Evolutionary conservation across 2,797 vertebrate genomes (phyloP).

Genomic region (Xiphophorus birchmanni): DNA sequence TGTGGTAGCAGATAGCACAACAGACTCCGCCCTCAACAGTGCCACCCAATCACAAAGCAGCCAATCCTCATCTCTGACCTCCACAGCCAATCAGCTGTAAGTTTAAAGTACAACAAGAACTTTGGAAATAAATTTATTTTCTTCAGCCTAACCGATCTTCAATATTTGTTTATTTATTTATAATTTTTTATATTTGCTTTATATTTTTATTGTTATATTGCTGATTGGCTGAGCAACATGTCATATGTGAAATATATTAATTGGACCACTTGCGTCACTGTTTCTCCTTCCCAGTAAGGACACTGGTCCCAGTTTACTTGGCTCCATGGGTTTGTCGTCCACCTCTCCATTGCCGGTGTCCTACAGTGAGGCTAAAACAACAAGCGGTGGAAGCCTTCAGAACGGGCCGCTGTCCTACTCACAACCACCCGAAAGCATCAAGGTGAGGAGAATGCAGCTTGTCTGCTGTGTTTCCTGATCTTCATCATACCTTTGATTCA

Average conservation of each 20-base stretch:
- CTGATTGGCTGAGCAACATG: background rate
- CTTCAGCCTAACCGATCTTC: background rate
- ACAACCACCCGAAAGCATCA: constrained; percentile 81
- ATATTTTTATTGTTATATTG: background rate
- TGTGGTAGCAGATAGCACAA: constrained; percentile 86
- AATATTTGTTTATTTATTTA: background rate
- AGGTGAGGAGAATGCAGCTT: constrained; percentile 77
- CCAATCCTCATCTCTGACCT: constrained; percentile 82
- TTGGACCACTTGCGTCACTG: background rate
- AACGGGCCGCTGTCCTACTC: constrained; percentile 88
- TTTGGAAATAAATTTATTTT: background rate
- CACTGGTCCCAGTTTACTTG: constrained; percentile 82
- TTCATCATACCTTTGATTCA: background rate
- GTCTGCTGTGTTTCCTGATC: background rate
- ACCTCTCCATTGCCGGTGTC: constrained; percentile 83
- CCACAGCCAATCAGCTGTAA: constrained; percentile 85
- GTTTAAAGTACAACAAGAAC: constrained; percentile 50
- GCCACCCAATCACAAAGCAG: constrained; percentile 83
- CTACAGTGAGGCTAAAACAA: constrained; percentile 85
- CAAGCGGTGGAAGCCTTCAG: constrained; percentile 75
- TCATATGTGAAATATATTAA: background rate
- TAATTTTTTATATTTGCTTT: background rate
- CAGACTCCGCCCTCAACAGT: constrained; percentile 80
- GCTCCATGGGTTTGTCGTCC: constrained; percentile 79
- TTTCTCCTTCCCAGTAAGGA: constrained; percentile 76